Percentiles rank a stretch among this genome's conserved stretches.
Conservation (phyloP, 2,888 invertebrate genomes). For the Drosophila neotestacea region DNA sequence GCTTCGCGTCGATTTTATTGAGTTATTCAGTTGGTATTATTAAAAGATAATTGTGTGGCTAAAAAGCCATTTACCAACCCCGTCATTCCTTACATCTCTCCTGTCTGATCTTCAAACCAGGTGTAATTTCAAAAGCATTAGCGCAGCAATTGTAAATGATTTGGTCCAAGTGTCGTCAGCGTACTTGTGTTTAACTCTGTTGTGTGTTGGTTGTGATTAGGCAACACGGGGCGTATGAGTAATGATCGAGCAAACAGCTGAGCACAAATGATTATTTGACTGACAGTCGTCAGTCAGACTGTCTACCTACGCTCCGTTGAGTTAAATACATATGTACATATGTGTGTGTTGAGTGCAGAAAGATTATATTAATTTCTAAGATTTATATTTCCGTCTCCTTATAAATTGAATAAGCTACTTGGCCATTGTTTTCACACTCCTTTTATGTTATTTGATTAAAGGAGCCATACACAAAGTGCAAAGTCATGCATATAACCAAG, state of each 20-base stretch:
- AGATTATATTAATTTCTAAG: constrained; percentile 9
- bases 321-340: neutral
- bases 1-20: constrained; percentile 53
- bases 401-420: constrained; percentile 6
- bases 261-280: constrained; percentile 55
- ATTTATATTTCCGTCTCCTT: constrained; percentile 12
- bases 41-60: constrained; percentile 71
- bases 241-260: constrained; percentile 64
- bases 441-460: constrained; percentile 11
- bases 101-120: constrained; percentile 12
- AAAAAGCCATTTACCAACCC: constrained; percentile 45
- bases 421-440: neutral
- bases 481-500: constrained; percentile 27
- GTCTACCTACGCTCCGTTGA: constrained; percentile 47
- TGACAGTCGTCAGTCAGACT: constrained; percentile 15
- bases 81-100: neutral
- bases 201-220: constrained; percentile 37
- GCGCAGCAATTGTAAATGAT: constrained; percentile 61
- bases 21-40: constrained; percentile 62
- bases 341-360: constrained; percentile 5
- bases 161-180: constrained; percentile 60
- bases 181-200: constrained; percentile 6
- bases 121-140: constrained; percentile 64
- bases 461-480: constrained; percentile 21
- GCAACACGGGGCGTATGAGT: constrained; percentile 71